These are phyloP conservation scores for Macquaria ambigua DNA, from an alignment of 2,113 vertebrate genomes.

Conservation along the genomic window DNA sequence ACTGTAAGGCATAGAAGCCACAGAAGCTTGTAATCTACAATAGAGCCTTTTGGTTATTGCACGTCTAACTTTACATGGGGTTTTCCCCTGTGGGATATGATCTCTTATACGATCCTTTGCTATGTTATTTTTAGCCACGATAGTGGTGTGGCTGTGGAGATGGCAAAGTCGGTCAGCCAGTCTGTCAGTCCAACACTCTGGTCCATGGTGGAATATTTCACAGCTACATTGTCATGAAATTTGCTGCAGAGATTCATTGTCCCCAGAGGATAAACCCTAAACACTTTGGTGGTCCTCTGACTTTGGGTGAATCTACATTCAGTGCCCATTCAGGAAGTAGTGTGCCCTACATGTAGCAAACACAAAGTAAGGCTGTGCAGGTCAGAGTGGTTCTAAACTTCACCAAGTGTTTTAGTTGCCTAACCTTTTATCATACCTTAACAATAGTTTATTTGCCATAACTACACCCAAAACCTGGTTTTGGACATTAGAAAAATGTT, in stretches of 20 bases:
- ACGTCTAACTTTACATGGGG: slow-evolving; percentile 13
- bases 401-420: too few species aligned
- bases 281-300: too few species aligned
- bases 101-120: slow-evolving; percentile 19
- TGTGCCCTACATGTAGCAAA: neutral
- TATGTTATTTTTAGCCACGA: slow-evolving; percentile 16
- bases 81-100: slow-evolving; percentile 24
- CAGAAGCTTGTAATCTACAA: slow-evolving; percentile 25
- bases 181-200: neutral
- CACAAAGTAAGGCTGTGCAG: neutral
- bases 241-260: neutral
- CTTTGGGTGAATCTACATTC: neutral
- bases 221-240: neutral
- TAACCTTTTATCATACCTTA: too few species aligned
- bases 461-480: too few species aligned
- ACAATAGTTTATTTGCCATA: too few species aligned
- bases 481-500: too few species aligned
- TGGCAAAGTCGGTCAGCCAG: too few species aligned
- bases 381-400: neutral
- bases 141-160: neutral
- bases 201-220: neutral
- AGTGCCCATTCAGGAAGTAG: neutral
- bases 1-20: slow-evolving; percentile 15
- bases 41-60: slow-evolving; percentile 15
- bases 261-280: neutral